phyloP scores from a whole-genome alignment of 2,888 invertebrate genomes.

The Cosmorhoe ocellata region DNA sequence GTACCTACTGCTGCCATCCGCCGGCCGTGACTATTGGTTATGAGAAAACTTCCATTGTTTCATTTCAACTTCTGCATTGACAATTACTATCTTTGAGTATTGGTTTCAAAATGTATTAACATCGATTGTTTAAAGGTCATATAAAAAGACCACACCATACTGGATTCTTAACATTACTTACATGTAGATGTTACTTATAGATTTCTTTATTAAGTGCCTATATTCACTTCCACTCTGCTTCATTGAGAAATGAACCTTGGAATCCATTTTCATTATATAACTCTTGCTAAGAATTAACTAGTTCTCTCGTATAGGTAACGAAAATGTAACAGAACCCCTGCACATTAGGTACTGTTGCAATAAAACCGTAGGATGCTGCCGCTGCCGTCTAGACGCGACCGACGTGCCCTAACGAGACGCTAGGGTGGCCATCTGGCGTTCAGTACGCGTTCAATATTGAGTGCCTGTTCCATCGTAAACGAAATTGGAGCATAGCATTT shows the following conservation, averaged over 20 bases:
- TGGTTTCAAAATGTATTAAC: slow-evolving; percentile 2
- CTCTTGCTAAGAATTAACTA: too few relatives aligned
- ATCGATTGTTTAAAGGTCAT: not conserved
- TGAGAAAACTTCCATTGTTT: slow-evolving; percentile 8
- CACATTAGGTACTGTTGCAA: slow-evolving; percentile 25
- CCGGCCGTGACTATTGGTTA: not conserved
- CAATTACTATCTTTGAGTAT: slow-evolving; percentile 3
- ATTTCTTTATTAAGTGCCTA: too few relatives aligned
- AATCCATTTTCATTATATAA: too few relatives aligned
- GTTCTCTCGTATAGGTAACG: not conserved
- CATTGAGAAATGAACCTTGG: too few relatives aligned
- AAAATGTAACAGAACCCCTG: slow-evolving; percentile 14
- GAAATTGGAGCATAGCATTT: not conserved
- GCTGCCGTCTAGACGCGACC: slow-evolving; percentile 27
- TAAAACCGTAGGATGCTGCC: slow-evolving; percentile 24
- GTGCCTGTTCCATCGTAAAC: not conserved
- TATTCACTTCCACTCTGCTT: too few relatives aligned
- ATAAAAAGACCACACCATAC: too few relatives aligned
- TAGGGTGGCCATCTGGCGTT: slow-evolving; percentile 22
- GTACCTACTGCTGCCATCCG: not conserved
- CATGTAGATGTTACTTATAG: too few relatives aligned
- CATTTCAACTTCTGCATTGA: slow-evolving; percentile 7
- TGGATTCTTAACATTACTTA: too few relatives aligned
- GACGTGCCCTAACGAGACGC: slow-evolving; percentile 19
- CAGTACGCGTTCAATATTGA: not conserved